Evolutionary conservation across 2,888 invertebrate species (phyloP).

Genomic region (Diabrotica balteata): DNA sequence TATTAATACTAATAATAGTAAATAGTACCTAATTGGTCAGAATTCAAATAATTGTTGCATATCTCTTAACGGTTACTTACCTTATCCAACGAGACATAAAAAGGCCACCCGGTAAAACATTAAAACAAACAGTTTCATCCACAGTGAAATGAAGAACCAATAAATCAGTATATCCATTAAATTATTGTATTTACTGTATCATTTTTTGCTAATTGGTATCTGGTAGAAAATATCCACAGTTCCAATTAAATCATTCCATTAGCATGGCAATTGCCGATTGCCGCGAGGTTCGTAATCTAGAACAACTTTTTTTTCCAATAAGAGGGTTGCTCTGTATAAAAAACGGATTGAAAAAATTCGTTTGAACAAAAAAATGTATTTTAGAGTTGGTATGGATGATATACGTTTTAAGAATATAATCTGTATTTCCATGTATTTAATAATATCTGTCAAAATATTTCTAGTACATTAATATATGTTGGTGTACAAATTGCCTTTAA

Average conservation of each 20-base stretch:
- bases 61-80: background rate
- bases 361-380: background rate
- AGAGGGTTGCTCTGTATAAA: background rate
- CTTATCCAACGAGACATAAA: too few species aligned
- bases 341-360: background rate
- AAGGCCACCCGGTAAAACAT: background rate
- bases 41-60: background rate
- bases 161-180: constrained; percentile 26
- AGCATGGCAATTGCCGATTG: constrained; percentile 14
- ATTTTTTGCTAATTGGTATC: constrained; percentile 28
- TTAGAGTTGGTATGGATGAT: background rate
- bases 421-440: background rate
- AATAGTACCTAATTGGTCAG: too few species aligned
- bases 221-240: constrained; percentile 24
- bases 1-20: too few species aligned
- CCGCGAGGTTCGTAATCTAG: background rate
- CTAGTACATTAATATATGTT: too few species aligned
- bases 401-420: background rate
- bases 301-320: background rate
- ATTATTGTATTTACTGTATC: constrained; percentile 30
- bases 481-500: too few species aligned
- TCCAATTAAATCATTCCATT: constrained; percentile 26
- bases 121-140: constrained; percentile 16
- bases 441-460: background rate
- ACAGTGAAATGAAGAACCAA: constrained; percentile 25